phyloP scores from a whole-genome alignment of 2,797 vertebrate genomes.

The Loriculus beryllinus region DNA sequence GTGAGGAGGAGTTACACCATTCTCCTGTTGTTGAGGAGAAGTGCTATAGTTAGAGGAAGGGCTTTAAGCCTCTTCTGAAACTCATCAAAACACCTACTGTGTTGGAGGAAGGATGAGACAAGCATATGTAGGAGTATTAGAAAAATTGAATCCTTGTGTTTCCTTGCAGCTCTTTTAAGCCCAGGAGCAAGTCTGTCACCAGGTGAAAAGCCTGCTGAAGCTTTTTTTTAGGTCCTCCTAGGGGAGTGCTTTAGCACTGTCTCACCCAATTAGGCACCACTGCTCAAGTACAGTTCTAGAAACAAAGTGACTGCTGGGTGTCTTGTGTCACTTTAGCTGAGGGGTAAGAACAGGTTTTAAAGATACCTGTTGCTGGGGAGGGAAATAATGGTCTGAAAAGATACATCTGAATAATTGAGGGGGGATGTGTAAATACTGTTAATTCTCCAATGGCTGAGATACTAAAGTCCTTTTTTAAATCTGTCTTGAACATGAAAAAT shows the following conservation, averaged over 20 bases:
- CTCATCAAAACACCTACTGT: background rate
- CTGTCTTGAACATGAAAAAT: constrained; percentile 82
- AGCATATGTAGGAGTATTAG: background rate
- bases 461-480: constrained; percentile 81
- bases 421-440: constrained; percentile 34
- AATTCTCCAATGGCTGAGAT: constrained; percentile 74
- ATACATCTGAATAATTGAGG: constrained; percentile 9
- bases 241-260: background rate
- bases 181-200: background rate
- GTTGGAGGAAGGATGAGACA: background rate
- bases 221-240: background rate
- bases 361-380: background rate
- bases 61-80: background rate
- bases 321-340: background rate
- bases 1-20: background rate
- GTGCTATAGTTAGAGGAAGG: background rate
- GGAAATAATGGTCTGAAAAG: constrained; percentile 10
- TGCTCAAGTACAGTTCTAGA: background rate
- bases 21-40: background rate
- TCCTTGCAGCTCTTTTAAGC: background rate
- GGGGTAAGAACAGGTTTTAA: background rate
- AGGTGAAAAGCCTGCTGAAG: background rate
- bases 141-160: background rate
- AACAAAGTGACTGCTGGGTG: background rate
- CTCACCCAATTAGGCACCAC: background rate